Conservation (phyloP, 2,888 invertebrate species). For the Ferdinandea cuprea region DNA sequence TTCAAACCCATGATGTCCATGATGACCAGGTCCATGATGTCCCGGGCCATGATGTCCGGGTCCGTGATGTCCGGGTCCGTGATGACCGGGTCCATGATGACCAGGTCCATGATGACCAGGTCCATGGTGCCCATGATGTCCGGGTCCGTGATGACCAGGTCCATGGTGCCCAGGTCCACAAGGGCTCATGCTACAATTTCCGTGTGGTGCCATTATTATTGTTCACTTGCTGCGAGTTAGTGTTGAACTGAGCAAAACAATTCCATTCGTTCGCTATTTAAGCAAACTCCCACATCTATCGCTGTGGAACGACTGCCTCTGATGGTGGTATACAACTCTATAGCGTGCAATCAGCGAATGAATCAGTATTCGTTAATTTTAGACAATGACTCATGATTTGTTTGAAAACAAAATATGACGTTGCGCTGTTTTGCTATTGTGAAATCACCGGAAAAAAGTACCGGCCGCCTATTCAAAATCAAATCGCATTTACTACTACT, state of each 20-base stretch:
- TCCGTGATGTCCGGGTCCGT: constrained; percentile 5
- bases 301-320: background rate
- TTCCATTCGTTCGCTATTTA: constrained; percentile 14
- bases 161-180: background rate
- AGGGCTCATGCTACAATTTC: background rate
- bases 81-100: constrained; percentile 11
- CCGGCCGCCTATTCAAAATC: no score
- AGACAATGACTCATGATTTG: background rate
- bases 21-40: background rate
- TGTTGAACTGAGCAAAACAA: constrained; percentile 23
- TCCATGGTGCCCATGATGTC: background rate
- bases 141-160: constrained; percentile 7
- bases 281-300: background rate
- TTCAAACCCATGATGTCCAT: constrained; percentile 16
- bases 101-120: constrained; percentile 10
- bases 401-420: constrained; percentile 1
- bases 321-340: background rate
- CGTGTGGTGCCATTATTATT: constrained; percentile 30
- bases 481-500: no score
- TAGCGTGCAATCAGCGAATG: constrained; percentile 8
- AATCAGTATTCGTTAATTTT: constrained; percentile 10
- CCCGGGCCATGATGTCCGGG: constrained; percentile 8
- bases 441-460: background rate
- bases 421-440: background rate
- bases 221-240: background rate